Evolutionary conservation across 2,113 vertebrate genomes (phyloP).

Genomic region (Bucco capensis): DNA sequence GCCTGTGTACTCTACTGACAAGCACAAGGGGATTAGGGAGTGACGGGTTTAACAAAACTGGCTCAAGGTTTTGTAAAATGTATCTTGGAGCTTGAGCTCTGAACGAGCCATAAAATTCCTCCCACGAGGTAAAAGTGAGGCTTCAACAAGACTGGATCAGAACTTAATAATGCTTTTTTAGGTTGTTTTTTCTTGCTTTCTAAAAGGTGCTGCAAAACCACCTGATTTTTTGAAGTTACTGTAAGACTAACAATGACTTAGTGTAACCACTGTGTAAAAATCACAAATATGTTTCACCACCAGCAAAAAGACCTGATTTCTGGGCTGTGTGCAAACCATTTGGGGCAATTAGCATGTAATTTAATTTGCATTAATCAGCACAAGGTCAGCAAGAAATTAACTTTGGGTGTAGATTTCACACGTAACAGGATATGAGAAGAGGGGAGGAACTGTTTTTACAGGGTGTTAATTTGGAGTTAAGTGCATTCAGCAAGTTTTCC

Average conservation of each 20-base stretch:
- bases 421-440: conserved; percentile 6
- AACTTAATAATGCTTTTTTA: conserved; percentile 31
- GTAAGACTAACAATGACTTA: conserved; percentile 35
- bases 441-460: conserved; percentile 10
- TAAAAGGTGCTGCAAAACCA: neutral
- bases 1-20: conserved; percentile 44
- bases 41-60: conserved; percentile 46
- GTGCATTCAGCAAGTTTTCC: conserved; percentile 20
- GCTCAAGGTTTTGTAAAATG: conserved; percentile 57
- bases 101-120: conserved; percentile 59
- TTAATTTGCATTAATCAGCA: conserved; percentile 72
- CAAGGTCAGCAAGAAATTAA: conserved; percentile 70
- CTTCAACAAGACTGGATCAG: conserved; percentile 57
- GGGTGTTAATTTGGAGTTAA: conserved; percentile 33
- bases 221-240: conserved; percentile 16
- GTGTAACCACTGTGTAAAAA: conserved; percentile 20
- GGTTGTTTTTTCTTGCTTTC: neutral
- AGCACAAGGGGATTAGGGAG: conserved; percentile 50
- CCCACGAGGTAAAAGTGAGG: conserved; percentile 37
- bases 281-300: conserved; percentile 29
- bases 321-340: conserved; percentile 49
- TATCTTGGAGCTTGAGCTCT: conserved; percentile 37
- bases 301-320: conserved; percentile 50
- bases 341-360: conserved; percentile 70
- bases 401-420: conserved; percentile 60